Base-by-base conservation (phyloP, 2,888 invertebrate species). In the Spisula subtruncata region DNA sequence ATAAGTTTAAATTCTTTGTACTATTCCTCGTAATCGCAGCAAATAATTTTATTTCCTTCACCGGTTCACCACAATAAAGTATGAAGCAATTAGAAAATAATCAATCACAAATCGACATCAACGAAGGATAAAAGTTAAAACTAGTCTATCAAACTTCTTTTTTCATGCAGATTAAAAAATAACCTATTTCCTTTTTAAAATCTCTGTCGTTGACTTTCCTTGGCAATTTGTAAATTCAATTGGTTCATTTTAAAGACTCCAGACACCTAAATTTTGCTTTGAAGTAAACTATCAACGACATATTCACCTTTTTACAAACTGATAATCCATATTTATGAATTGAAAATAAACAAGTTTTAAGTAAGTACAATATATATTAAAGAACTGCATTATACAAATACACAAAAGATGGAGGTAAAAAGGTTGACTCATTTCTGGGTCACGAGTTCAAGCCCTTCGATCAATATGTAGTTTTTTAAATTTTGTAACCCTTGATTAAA, bases 71-170 rank as follows among this genome's bases (percentile, higher is more conserved):
- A 75, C 29, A 75, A 75, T 35, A 32, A 35, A 35, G 18, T 35
- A 75, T 75, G 35, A 75, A 32, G 35, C 16, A 35, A 75, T 75
- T 75, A 75, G 32, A 75, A 75, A 75, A 75, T 32, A 35, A 75
- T 75, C 29, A 35, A 75, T 75, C 75, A 75, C 12, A 10, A 29
- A 32, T 25, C 32, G 75, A 18, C 75, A 75, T 75, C 60, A 12
- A 16, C 16, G 75, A 75, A 32, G 75, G 29, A 35, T 35, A 75
- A 71, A 75, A 75, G 75, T 75, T 75, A 75, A 75, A 75, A 35
- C 75, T 18, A 35, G 14, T 25, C 35, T 32, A 75, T 32, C 18
- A 32, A 41, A 75, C 75, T 75, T 35, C 75, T 75, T 18, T 35
- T 2, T 35, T 75, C 75, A 75, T 32, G 18, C 1, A 32, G 75